A percentile compares a stretch with the other conserved stretches of the same genome.
Conservation (phyloP, 1,140 invertebrate species). For the Diorhabda elongata region DNA sequence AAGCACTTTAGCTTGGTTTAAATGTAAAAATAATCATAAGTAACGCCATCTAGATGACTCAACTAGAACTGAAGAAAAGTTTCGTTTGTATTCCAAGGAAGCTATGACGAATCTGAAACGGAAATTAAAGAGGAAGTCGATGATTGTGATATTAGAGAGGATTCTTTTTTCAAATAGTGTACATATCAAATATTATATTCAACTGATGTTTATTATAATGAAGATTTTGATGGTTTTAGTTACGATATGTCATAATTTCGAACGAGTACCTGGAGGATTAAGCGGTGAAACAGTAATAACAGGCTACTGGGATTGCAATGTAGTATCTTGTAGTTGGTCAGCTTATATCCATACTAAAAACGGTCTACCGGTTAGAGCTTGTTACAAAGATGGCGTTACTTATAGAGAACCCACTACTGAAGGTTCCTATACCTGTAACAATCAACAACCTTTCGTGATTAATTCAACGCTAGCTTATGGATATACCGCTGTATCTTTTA, state of each 20-base stretch:
- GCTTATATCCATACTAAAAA: neutral
- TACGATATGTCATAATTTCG: neutral
- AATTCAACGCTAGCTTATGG: constrained; percentile 24
- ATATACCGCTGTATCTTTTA: constrained; percentile 19
- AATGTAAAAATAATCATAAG: no score
- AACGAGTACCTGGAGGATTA: neutral
- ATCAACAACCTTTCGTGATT: constrained; percentile 16
- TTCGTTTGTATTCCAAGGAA: no score
- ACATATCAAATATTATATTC: no score
- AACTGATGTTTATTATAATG: no score
- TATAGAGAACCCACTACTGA: neutral
- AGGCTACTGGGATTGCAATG: neutral
- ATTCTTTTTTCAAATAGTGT: no score
- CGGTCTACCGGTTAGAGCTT: neutral
- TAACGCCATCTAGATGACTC: no score
- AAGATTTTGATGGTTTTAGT: no score
- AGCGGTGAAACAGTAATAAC: neutral
- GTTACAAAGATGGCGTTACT: neutral
- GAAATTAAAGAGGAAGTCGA: no score
- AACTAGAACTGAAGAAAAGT: no score
- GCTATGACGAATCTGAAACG: no score
- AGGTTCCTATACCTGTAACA: constrained; percentile 21
- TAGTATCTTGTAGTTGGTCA: neutral
- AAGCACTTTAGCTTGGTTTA: no score
- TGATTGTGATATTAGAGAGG: no score